Percentiles rank a stretch among this genome's conserved stretches.
Evolutionary conservation across 2,888 invertebrate genomes (phyloP).

Genomic region (Harpalus rufipes): DNA sequence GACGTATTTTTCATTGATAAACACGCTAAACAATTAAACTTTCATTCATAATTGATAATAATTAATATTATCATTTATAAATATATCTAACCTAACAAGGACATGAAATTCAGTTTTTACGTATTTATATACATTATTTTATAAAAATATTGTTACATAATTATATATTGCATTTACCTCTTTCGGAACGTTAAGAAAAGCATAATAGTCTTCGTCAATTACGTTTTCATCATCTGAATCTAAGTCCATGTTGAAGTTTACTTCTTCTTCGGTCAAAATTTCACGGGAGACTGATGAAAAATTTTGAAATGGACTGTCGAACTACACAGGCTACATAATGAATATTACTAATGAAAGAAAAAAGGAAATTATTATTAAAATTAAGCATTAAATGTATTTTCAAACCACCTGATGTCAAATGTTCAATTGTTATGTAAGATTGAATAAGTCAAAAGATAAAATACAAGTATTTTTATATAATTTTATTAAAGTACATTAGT

Average conservation of each 20-base stretch:
- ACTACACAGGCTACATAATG: slow-evolving; percentile 14
- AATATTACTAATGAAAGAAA: slow-evolving; percentile 20
- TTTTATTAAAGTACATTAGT: slow-evolving; percentile 69
- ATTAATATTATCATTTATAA: slow-evolving; percentile 30
- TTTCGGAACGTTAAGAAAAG: slow-evolving; percentile 90
- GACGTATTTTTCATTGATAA: slow-evolving; percentile 7
- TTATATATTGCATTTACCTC: slow-evolving; percentile 79
- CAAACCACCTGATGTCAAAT: slow-evolving; percentile 17
- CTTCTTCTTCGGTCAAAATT: slow-evolving; percentile 45
- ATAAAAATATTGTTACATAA: not conserved
- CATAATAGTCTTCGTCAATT: slow-evolving; percentile 92
- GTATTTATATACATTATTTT: slow-evolving; percentile 43
- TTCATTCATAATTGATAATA: slow-evolving; percentile 1
- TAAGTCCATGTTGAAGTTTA: slow-evolving; percentile 79
- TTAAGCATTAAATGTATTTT: slow-evolving; percentile 9
- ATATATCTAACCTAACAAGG: slow-evolving; percentile 50
- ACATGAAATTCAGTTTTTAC: slow-evolving; percentile 18
- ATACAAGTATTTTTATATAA: slow-evolving; percentile 18
- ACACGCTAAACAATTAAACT: not conserved
- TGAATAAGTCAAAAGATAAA: slow-evolving; percentile 41
- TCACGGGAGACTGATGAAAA: slow-evolving; percentile 36
- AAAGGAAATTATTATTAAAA: slow-evolving; percentile 18
- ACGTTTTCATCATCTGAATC: slow-evolving; percentile 84
- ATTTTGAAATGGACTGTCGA: not conserved
- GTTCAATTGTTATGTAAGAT: slow-evolving; percentile 66